Conservation (phyloP, 1,140 invertebrate genomes). For the Diorhabda elongata region DNA sequence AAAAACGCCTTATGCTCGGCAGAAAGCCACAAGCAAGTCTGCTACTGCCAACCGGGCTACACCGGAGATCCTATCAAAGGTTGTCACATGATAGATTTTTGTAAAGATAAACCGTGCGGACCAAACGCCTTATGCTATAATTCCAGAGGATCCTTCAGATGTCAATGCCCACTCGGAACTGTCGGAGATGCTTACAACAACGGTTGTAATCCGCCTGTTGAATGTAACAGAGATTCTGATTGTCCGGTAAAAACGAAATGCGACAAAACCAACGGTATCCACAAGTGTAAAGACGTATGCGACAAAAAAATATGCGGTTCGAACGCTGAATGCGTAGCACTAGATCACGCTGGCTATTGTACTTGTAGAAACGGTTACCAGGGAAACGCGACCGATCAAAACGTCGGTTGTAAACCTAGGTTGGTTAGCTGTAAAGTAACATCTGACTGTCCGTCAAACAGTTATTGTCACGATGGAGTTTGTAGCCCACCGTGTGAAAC, state of each 20-base stretch:
- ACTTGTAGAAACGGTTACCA: constrained; percentile 72
- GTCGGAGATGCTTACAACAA: constrained; percentile 79
- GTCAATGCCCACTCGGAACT: constrained; percentile 68
- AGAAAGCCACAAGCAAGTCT: constrained; percentile 68
- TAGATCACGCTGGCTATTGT: constrained; percentile 69
- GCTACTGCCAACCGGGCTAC: constrained; percentile 81
- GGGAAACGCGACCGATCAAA: constrained; percentile 66
- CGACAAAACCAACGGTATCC: constrained; percentile 38
- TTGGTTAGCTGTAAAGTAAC: constrained; percentile 66
- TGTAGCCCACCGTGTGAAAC: constrained; percentile 77
- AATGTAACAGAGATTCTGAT: constrained; percentile 71
- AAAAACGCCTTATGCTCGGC: constrained; percentile 78
- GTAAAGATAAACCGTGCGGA: constrained; percentile 73
- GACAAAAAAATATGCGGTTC: constrained; percentile 68
- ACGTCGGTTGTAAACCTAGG: constrained; percentile 71
- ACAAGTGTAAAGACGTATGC: constrained; percentile 61
- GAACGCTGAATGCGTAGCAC: constrained; percentile 75
- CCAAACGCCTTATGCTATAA: constrained; percentile 78
- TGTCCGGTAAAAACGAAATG: constrained; percentile 76
- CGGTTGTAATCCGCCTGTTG: constrained; percentile 71
- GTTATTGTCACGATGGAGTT: constrained; percentile 75
- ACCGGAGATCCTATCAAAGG: constrained; percentile 69
- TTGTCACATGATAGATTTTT: constrained; percentile 75
- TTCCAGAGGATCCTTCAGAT: constrained; percentile 74
- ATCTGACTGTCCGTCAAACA: constrained; percentile 69